Conservation (phyloP, 2,113 vertebrate species). For the Carassius carassius region DNA sequence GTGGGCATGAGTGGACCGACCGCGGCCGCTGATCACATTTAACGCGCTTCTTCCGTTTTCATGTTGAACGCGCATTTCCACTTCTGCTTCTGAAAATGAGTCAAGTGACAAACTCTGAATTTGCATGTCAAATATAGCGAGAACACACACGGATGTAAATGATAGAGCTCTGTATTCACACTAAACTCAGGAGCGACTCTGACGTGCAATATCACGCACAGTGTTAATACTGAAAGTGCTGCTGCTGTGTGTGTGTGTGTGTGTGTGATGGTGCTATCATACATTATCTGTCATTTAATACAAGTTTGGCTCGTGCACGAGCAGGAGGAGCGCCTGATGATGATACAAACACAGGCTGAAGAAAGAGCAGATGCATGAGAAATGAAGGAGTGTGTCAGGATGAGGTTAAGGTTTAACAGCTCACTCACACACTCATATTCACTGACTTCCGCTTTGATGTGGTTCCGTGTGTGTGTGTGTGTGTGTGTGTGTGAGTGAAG, state of each 20-base stretch:
- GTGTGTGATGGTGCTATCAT: no score
- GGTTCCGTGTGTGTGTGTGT: background rate
- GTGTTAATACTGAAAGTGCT: background rate
- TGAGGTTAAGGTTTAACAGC: constrained; percentile 22
- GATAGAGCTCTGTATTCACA: background rate
- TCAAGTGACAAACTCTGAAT: constrained; percentile 5
- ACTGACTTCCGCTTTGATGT: background rate
- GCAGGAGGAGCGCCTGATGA: no score
- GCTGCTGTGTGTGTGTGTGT: no score
- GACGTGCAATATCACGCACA: background rate
- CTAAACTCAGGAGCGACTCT: background rate
- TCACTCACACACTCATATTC: background rate
- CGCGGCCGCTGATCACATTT: background rate
- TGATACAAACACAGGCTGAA: background rate
- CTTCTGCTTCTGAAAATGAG: constrained; percentile 35
- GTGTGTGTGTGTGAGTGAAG: background rate
- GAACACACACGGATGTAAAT: background rate
- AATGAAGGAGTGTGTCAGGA: constrained; percentile 4
- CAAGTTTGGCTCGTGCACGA: no score
- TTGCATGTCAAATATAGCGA: constrained; percentile 8
- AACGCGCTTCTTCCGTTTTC: constrained; percentile 15
- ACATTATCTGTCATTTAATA: no score
- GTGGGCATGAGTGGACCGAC: background rate
- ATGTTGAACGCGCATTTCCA: background rate
- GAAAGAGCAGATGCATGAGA: background rate